Evolutionary conservation across 2,888 invertebrate species (phyloP), one percentile per base, ranked within the genome.

Genomic region (Aromia moschata): DNA sequence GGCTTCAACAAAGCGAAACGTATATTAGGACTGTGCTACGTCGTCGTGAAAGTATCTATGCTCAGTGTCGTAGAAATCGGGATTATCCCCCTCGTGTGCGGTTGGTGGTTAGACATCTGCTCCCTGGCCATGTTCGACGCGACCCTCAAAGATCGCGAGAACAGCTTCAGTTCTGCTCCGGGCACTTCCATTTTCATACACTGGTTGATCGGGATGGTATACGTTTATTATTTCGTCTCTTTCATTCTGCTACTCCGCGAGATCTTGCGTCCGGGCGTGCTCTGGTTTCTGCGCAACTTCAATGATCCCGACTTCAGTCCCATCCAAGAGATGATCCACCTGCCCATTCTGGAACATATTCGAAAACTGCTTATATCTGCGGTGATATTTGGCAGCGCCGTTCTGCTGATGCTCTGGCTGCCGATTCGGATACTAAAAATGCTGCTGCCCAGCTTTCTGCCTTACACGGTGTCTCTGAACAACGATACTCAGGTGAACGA

Each of bases 221-320:
- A 97, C 77, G 97, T 99, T 10, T 99, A 99, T 81, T 99, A 99
- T 82, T 98, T 99, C 77, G 99, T 98, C 4, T 97, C 97, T 0
- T 98, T 96, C 77, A 93, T 98, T 38, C 84, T 96, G 12, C 83
- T 99, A 1, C 81, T 99, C 16, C 84, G 98, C 51, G 98, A 99
- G 81, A 95, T 98, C 0, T 79, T 99, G 31, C 86, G 99, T 51
- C 99, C 99, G 0, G 99, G 99, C 0, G 97, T 98, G 0, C 84
- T 99, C 1, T 99, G 98, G 98, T 99, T 99, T 81, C 84, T 99
- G 70, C 87, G 98, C 68, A 99, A 99, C 79, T 85, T 99, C 58
- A 99, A 99, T 80, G 98, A 99, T 83, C 98, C 99, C 0, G 98
- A 99, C 75, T 99, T 99, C 76, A 98, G 98, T 82, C 99, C 99